These are phyloP conservation scores for Spodoptera littoralis DNA, from an alignment of 2,888 invertebrate genomes.

Conservation along the genomic window DNA sequence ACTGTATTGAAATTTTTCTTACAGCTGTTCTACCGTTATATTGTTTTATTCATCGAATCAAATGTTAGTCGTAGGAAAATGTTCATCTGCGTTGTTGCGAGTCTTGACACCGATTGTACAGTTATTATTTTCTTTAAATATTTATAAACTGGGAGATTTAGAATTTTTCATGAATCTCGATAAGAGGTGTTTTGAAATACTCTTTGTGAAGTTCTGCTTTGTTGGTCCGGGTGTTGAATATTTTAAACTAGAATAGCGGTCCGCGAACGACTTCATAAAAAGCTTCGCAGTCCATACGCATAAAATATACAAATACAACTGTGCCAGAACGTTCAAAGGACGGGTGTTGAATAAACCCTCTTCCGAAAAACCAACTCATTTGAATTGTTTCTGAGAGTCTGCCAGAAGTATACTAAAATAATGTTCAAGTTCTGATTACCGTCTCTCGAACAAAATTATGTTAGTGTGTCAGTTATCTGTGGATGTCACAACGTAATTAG, in stretches of 20 bases:
- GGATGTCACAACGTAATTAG: constrained; percentile 27
- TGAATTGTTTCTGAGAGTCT: constrained; percentile 5
- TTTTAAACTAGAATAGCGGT: constrained; percentile 29
- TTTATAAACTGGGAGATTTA: constrained; percentile 37
- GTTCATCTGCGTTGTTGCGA: constrained; percentile 26
- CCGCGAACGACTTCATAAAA: constrained; percentile 35
- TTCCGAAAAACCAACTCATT: constrained; percentile 1
- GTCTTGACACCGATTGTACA: constrained; percentile 51
- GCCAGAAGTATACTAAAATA: neutral
- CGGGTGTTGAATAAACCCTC: constrained; percentile 4
- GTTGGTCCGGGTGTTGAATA: constrained; percentile 41
- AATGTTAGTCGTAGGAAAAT: constrained; percentile 39
- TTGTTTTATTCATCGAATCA: constrained; percentile 62
- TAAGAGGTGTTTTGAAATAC: constrained; percentile 23
- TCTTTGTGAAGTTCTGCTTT: constrained; percentile 24
- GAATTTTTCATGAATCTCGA: constrained; percentile 44
- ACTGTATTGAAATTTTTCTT: constrained; percentile 35
- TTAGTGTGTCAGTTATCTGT: constrained; percentile 27
- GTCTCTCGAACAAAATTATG: neutral
- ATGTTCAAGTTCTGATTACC: neutral
- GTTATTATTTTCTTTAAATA: constrained; percentile 52
- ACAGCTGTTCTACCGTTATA: constrained; percentile 28
- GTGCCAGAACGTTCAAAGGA: constrained; percentile 15
- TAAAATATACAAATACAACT: constrained; percentile 35
- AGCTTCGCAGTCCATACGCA: constrained; percentile 25